Evolutionary conservation across 2,113 vertebrate species (phyloP).

Genomic region (Marmota monax): DNA sequence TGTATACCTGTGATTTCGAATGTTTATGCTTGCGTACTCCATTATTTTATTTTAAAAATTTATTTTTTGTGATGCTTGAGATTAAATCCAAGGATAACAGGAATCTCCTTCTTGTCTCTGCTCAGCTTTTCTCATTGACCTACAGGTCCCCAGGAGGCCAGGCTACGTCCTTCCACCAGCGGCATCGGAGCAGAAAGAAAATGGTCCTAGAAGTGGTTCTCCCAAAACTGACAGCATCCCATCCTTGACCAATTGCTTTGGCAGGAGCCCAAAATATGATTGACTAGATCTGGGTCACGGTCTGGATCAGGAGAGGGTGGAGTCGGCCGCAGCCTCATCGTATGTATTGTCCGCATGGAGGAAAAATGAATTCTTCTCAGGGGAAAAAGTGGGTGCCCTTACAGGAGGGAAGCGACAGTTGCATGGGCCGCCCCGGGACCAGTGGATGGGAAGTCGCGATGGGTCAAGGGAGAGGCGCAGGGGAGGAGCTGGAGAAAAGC

Average conservation of each 20-base stretch:
- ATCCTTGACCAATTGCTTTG: neutral
- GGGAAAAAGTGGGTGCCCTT: neutral
- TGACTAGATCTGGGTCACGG: neutral
- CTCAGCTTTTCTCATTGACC: neutral
- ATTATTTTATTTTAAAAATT: too few relatives aligned
- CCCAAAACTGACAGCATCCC: neutral
- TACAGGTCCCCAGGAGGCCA: neutral
- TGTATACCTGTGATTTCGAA: too few relatives aligned
- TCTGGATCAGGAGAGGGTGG: neutral
- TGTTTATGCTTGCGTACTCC: too few relatives aligned
- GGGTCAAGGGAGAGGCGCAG: neutral
- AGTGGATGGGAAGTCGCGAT: neutral
- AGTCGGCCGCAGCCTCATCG: neutral
- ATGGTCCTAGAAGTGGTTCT: neutral
- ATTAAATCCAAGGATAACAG: neutral
- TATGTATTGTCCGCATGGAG: neutral
- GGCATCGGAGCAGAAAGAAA: neutral
- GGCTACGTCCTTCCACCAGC: neutral
- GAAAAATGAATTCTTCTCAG: neutral
- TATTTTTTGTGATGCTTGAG: too few relatives aligned
- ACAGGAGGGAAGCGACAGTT: neutral
- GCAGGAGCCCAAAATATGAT: neutral
- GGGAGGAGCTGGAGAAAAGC: neutral
- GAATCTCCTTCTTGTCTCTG: neutral
- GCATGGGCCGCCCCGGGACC: neutral